Evolutionary conservation across 2,888 invertebrate species (phyloP), one percentile per base, ranked within the genome.

Genomic region (Zhuqinia jingwanae): DNA sequence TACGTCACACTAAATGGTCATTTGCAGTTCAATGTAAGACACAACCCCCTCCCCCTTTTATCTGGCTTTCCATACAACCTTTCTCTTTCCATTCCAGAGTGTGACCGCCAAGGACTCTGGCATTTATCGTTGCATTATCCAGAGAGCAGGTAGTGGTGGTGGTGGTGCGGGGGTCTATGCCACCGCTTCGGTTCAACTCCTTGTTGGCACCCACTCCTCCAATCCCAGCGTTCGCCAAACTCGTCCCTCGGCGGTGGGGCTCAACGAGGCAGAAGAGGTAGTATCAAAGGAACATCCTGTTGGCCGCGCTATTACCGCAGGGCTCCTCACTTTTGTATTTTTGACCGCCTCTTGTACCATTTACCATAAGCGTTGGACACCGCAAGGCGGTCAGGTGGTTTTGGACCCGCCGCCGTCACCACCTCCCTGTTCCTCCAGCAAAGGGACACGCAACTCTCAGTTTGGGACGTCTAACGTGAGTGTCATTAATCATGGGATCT

Each of bases 331-430:
- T 0, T 15, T 70, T 56, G 10, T 80, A 11, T 30, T 80, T 13
- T 70, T 80, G 15, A 15, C 50, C 3, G 2, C 56, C 5, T 22
- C 70, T 10, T 80, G 80, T 36, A 53, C 36, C 13, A 56, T 80
- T 0, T 68, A 80, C 80, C 68, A 53, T 22, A 70, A 50, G 20
- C 53, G 80, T 2, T 80, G 80, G 80, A 80, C n/a, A n/a, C n/a
- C n/a, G n/a, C n/a, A n/a, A n/a, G n/a, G n/a, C n/a, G n/a, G n/a
- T n/a, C n/a, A n/a, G n/a, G n/a, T n/a, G n/a, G n/a, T n/a, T n/a
- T n/a, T n/a, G n/a, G 42, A 17, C 60, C 60, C 27, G 1, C 58
- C 25, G 1, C 22, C 25, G 25, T 10, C 2, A 53, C 5, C 53
- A 17, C 53, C 53, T 3, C 17, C 17, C 8, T 53, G 53, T n/a